Evolutionary conservation across 2,113 vertebrate species (phyloP), one percentile per base, ranked within the genome.

Genomic region (Callaeas wilsoni): DNA sequence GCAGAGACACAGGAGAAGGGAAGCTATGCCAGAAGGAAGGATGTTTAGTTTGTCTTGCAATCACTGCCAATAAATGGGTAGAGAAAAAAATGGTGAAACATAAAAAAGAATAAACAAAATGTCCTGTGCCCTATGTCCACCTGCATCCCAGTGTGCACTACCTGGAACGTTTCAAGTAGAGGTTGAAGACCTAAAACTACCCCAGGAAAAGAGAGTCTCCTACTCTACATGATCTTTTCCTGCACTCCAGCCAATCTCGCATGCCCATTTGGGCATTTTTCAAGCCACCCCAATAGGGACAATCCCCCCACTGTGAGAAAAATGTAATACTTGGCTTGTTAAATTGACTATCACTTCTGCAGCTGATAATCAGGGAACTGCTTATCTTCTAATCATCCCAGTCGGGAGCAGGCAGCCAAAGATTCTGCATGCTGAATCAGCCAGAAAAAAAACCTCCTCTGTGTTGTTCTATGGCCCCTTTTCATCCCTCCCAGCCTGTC

Each of bases 291-390:
- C 62, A 52, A 53, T 1, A 64, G 17, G 26, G 29, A 76, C 7
- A 76, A 49, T 73, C 50, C 50, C 87, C 85, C 46, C 33, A 65
- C 41, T 56, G n/a, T 88, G 85, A 95, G 88, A 92, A 93, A 87
- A 92, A 86, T 88, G 5, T 46, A 73, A 5, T 85, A 79, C 77
- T 94, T 94, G 82, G 20, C 62, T 94, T 2, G 0, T 82, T 69
- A 76, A 68, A 62, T 52, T 1, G 19, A 57, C 29, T 75, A 37
- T 85, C 44, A 2, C 18, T 94, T 82, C 49, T 91, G 53, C 41
- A 64, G 41, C 63, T 88, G 85, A 88, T 95, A 92, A 69, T 73
- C n/a, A 39, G 53, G 46, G 74, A 76, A 57, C 49, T 60, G 44
- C 67, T 90, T 94, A 93, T 90, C 94, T 90, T 37, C 50, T 85